phyloP scores from a whole-genome alignment of 2,113 vertebrate genomes.

The Benitochromis conjunctus region DNA sequence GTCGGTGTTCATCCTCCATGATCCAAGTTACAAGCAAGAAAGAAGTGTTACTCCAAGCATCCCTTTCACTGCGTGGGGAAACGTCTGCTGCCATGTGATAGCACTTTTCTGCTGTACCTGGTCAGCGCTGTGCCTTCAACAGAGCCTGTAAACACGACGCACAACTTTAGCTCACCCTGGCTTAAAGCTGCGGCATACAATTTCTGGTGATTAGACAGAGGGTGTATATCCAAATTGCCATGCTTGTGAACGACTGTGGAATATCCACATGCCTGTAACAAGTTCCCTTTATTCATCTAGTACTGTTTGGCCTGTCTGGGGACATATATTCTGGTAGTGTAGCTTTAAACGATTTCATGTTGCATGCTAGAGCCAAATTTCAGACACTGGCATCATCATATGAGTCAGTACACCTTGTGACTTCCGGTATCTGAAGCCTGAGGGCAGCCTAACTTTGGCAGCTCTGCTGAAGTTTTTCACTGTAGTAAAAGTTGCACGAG shows the following conservation, averaged over 20 bases:
- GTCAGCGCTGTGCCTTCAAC: not conserved
- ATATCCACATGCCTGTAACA: not conserved
- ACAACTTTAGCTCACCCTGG: not conserved
- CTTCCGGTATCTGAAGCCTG: not conserved
- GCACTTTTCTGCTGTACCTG: not conserved
- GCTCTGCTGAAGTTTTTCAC: not conserved
- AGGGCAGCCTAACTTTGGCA: not conserved
- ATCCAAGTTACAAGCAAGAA: not conserved
- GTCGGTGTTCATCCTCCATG: not conserved
- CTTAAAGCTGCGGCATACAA: not conserved
- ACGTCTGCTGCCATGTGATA: not conserved
- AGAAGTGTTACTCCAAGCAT: not conserved
- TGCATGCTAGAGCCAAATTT: not conserved
- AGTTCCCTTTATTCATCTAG: not conserved
- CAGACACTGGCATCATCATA: not conserved
- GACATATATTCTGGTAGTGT: not conserved
- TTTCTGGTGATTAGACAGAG: not conserved
- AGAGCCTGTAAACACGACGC: not conserved
- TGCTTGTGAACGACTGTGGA: not conserved
- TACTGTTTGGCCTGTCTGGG: not conserved
- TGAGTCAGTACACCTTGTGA: not conserved
- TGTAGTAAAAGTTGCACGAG: too few relatives aligned
- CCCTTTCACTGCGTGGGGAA: not conserved
- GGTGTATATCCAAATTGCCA: not conserved
- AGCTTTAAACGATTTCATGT: not conserved